phyloP scores from a whole-genome alignment of 2,113 vertebrate genomes.

The Cochlearius cochlearius region DNA sequence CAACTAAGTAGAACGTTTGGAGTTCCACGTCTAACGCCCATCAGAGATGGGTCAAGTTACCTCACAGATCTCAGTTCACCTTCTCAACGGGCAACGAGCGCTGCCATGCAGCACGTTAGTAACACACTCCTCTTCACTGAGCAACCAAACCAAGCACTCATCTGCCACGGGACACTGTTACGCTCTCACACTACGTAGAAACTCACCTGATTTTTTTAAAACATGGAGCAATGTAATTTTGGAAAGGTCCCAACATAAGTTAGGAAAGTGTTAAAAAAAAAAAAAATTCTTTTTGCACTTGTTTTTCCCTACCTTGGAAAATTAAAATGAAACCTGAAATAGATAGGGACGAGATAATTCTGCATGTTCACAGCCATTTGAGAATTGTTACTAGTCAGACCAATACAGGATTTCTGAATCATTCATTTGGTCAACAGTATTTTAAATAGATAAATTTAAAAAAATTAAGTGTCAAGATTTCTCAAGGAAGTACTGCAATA shows the following conservation, averaged over 20 bases:
- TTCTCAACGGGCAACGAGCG: neutral
- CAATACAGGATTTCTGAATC: neutral
- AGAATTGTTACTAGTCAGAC: neutral
- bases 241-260: neutral
- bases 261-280: neutral
- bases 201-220: neutral
- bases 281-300: neutral
- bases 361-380: rapidly evolving
- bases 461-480: slow-evolving; percentile 21
- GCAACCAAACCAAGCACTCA: neutral
- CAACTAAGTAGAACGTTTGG: neutral
- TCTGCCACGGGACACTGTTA: neutral
- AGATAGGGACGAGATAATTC: neutral
- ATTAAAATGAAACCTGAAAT: neutral
- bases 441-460: neutral
- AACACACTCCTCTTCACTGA: neutral
- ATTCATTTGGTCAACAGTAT: neutral
- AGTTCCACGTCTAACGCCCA: neutral
- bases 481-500: slow-evolving; percentile 16
- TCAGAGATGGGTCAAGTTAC: neutral
- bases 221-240: neutral
- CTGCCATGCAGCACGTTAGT: rapidly evolving
- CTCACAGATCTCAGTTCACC: neutral
- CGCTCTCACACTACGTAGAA: neutral
- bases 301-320: neutral